Evolutionary conservation across 2,113 vertebrate genomes (phyloP), one percentile per base, ranked within the genome.

Genomic region (Pterophyllum scalare): DNA sequence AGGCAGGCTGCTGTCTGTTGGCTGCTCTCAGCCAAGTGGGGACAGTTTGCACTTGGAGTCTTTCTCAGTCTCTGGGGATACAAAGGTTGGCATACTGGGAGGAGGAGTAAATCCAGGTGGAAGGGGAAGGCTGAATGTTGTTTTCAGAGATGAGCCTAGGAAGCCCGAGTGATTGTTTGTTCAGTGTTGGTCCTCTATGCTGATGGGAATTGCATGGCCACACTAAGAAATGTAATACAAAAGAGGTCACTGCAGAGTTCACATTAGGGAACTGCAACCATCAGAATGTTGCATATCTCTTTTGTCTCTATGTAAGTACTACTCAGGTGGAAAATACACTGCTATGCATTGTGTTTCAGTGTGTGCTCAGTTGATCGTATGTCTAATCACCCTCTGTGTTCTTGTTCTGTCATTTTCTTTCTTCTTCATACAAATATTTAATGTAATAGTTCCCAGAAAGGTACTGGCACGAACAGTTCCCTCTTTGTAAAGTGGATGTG

Each of bases 251-350:
- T 64, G 43, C 80, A 85, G 77, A 82, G 83, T 86, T 72, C 46
- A 54, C 67, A 72, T n/a, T 91, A 60, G 65, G 77, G 28, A 84
- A 81, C 81, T 64, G 65, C 85, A 86, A 80, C 75, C 84, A 82
- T 75, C 86, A 84, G 84, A 93, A 91, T 87, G 89, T 92, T 89
- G 91, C 88, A 87, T 83, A 91, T 93, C 82, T 92, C 80, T 90
- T 90, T 90, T 91, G 87, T 94, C 87, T 93, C 83, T 92, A 87
- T 91, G 93, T 89, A 90, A 90, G 91, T 88, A 93, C 94, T 95
- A 95, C 94, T 96, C 95, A 95, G 95, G 94, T 95, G 95, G 91
- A 96, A 95, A 91, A 93, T 89, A 93, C 92, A 95, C 93, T 94
- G 94, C 94, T 95, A 95, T 95, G 93, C 95, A 95, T 96, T 84